A percentile compares a stretch with the other conserved stretches of the same genome.
Evolutionary conservation across 1,140 invertebrate species (phyloP).

Genomic region (Trypoxylus dichotomus): DNA sequence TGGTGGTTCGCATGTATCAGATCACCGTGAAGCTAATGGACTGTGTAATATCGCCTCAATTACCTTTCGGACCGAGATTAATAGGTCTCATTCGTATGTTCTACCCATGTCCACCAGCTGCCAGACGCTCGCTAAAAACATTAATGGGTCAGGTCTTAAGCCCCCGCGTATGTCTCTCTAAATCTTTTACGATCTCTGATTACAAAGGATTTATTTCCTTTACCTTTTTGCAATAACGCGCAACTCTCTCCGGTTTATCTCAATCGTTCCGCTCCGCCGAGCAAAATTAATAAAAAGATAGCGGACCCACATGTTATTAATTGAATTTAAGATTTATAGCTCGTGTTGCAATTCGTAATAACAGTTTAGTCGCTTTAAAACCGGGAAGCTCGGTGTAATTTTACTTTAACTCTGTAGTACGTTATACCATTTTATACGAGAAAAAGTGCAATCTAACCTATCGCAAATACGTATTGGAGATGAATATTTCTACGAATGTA

Average conservation of each 20-base stretch:
- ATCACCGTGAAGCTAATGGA: constrained; percentile 43
- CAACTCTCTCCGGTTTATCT: background rate
- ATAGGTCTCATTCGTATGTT: constrained; percentile 45
- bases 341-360: background rate
- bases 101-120: constrained; percentile 32
- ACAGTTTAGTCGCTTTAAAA: background rate
- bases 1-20: constrained; percentile 41
- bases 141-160: constrained; percentile 19
- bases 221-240: background rate
- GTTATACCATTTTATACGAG: background rate
- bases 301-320: constrained; percentile 16
- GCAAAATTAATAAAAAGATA: constrained; percentile 24
- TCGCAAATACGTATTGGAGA: too few relatives aligned
- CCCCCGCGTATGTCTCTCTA: constrained; percentile 19
- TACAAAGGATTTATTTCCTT: background rate
- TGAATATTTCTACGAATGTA: too few relatives aligned
- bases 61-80: constrained; percentile 42
- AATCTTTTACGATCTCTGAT: constrained; percentile 21
- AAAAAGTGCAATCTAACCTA: too few relatives aligned
- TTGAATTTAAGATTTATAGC: background rate
- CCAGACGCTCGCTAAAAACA: constrained; percentile 26
- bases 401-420: background rate
- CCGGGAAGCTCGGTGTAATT: background rate
- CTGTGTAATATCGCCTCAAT: constrained; percentile 46
- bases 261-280: constrained; percentile 12